Evolutionary conservation across 1,140 invertebrate genomes (phyloP), one percentile per base, ranked within the genome.

Genomic region (Gonioctena quinquepunctata): DNA sequence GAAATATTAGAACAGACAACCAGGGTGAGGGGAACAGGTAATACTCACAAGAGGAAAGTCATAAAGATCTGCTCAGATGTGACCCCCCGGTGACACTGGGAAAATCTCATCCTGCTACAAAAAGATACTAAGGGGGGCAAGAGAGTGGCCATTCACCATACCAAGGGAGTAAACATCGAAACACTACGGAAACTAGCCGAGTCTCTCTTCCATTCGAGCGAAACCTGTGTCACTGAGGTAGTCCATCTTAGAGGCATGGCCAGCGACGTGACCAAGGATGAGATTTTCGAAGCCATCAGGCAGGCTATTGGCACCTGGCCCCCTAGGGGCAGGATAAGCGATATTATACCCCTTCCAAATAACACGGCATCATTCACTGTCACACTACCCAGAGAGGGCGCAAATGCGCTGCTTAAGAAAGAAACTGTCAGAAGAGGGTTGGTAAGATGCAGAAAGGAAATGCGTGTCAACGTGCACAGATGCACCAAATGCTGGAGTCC

Each of bases 1-100:
- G 67, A 57, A 13, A 28, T 72, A 3, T 2, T 72, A 16, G 73
- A 74, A 16, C 60, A 66, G 16, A 69, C 13, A 2, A 67, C 48
- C 1, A 74, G 22, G 26, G 33, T 42, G 33, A 42, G 33, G n/a
- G 33, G 33, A 42, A 42, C 33, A 6, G n/a, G 6, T 6, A 42
- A 42, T 6, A n/a, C 33, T 42, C 6, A 6, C 33, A 7, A n/a
- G 6, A 42, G 33, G n/a, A 42, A 42, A n/a, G 33, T 42, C 6
- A n/a, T 42, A n/a, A 42, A 42, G 33, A 42, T 42, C n/a, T 7
- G 33, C n/a, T 42, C 6, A 7, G 33, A 42, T 42, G 6, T 6
- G n/a, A 7, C 33, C 33, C 33, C 6, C 6, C 33, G n/a, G n/a
- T 6, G n/a, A 7, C 33, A 7, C n/a, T 42, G 33, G 33, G 33